Percentiles rank a stretch among this genome's conserved stretches.
Conservation (phyloP, 2,113 vertebrate species). For the Crotalus viridis region DNA sequence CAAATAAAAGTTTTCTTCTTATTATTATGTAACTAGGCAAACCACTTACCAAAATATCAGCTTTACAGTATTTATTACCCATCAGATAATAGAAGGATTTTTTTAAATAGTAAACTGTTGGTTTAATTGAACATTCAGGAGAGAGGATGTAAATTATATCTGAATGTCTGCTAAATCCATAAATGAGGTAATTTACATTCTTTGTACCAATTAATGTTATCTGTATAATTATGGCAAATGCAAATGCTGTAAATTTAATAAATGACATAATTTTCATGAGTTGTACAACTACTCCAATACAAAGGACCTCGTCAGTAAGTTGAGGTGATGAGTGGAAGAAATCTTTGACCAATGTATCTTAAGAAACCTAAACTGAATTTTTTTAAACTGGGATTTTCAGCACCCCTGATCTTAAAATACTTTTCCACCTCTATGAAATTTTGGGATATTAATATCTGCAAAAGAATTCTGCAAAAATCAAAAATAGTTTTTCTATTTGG, state of each 20-base stretch:
- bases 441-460: neutral
- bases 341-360: neutral
- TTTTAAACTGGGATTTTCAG: neutral
- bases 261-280: neutral
- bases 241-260: neutral
- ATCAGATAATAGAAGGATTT: neutral
- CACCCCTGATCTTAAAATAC: neutral
- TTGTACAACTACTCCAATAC: neutral
- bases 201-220: neutral
- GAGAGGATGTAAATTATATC: neutral
- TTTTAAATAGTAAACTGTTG: neutral
- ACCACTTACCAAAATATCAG: neutral
- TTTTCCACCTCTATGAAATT: neutral
- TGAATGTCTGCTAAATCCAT: neutral
- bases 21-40: neutral
- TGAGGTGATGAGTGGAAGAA: neutral
- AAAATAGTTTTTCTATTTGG: neutral
- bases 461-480: neutral
- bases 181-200: neutral
- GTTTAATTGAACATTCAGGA: neutral
- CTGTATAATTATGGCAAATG: neutral
- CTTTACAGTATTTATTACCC: neutral
- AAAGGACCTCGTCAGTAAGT: neutral
- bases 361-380: neutral
- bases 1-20: neutral